Conservation (phyloP, 2,888 invertebrate species). For the Eumacrocentrus americanus region DNA sequence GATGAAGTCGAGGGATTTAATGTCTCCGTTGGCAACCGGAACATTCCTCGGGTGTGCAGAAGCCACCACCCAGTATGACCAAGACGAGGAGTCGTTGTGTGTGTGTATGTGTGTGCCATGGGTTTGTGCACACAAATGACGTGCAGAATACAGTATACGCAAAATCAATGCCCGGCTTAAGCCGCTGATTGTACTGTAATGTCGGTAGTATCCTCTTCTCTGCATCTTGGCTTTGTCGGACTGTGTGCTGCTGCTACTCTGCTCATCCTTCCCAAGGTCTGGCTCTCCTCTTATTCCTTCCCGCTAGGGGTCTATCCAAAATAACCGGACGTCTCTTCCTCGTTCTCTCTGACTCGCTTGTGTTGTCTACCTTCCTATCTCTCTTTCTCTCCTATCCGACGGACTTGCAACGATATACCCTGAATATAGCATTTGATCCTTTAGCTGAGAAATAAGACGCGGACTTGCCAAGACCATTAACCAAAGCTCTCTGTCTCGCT, state of each 20-base stretch:
- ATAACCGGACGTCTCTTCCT: slow-evolving; percentile 27
- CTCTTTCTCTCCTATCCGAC: slow-evolving; percentile 21
- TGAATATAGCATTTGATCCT: slow-evolving; percentile 32
- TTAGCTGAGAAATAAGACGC: slow-evolving; percentile 25
- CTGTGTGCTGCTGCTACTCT: slow-evolving; percentile 25
- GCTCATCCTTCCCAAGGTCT: not conserved
- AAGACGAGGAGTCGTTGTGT: not conserved
- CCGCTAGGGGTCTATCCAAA: no score
- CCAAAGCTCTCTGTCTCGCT: slow-evolving; percentile 30
- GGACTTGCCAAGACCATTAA: slow-evolving; percentile 23
- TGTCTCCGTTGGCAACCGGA: slow-evolving; percentile 28
- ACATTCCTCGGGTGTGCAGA: slow-evolving; percentile 7
- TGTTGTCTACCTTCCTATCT: slow-evolving; percentile 24
- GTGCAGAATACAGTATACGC: slow-evolving; percentile 46
- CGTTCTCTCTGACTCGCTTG: not conserved
- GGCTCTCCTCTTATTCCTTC: no score
- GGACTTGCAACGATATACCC: no score
- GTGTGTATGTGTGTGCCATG: slow-evolving; percentile 26
- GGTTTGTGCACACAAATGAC: slow-evolving; percentile 49
- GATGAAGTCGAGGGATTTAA: slow-evolving; percentile 6
- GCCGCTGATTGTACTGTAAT: slow-evolving; percentile 50
- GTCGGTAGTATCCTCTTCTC: slow-evolving; percentile 34
- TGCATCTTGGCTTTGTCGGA: slow-evolving; percentile 42
- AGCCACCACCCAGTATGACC: slow-evolving; percentile 31
- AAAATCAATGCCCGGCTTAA: slow-evolving; percentile 56